These are phyloP conservation scores for Podilymbus podiceps DNA, from an alignment of 2,113 vertebrate species.

Conservation along the genomic window DNA sequence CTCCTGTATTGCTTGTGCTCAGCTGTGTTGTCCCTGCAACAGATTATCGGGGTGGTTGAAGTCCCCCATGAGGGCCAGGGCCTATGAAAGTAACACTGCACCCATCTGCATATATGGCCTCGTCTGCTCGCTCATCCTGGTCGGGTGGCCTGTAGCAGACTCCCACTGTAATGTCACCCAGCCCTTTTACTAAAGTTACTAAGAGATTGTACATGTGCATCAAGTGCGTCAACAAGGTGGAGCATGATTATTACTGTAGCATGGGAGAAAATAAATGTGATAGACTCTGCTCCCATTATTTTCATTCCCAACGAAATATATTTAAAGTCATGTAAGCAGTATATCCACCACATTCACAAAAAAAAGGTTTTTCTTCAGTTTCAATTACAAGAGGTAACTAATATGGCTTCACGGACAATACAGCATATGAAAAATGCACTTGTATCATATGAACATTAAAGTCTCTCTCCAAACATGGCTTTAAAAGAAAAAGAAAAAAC, in stretches of 20 bases:
- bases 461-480: background rate
- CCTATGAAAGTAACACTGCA: too few species aligned
- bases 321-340: background rate
- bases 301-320: background rate
- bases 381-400: background rate
- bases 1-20: too few species aligned
- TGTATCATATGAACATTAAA: background rate
- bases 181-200: background rate
- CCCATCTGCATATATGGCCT: too few species aligned
- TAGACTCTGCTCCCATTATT: background rate
- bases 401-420: background rate
- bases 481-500: background rate
- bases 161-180: too few species aligned
- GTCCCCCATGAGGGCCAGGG: too few species aligned
- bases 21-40: too few species aligned
- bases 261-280: background rate
- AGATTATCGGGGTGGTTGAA: too few species aligned
- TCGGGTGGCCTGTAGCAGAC: too few species aligned
- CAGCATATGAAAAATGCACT: background rate
- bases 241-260: background rate
- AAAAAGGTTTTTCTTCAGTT: background rate
- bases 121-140: too few species aligned
- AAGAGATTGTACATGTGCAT: rapidly evolving
- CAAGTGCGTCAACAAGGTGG: background rate
- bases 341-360: background rate